Percentiles rank a stretch among this genome's conserved stretches.
Conservation (phyloP, 2,113 vertebrate species). For the Podarcis cretensis region DNA sequence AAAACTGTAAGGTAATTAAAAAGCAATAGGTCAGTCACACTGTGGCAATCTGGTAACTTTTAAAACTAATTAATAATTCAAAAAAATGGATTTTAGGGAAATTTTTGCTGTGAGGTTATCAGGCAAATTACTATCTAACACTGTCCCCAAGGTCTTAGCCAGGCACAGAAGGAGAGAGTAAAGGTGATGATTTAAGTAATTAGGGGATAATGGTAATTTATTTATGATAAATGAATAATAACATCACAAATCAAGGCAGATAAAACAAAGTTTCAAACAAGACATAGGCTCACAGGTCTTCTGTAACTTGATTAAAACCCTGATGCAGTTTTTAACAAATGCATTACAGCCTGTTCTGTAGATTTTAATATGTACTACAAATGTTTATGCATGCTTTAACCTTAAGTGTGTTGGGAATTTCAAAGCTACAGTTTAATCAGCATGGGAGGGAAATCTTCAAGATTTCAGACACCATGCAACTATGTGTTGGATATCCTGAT, state of each 20-base stretch:
- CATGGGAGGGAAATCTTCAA: background rate
- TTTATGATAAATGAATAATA: constrained; percentile 43
- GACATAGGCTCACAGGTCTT: constrained; percentile 14
- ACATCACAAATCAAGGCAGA: constrained; percentile 39
- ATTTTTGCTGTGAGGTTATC: constrained; percentile 40
- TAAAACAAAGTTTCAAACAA: constrained; percentile 49
- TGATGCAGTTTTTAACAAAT: constrained; percentile 10
- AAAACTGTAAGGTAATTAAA: constrained; percentile 74
- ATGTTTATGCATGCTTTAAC: constrained; percentile 42
- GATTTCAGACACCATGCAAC: background rate
- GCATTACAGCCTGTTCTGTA: constrained; percentile 39
- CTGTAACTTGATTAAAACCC: constrained; percentile 20
- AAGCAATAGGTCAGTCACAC: constrained; percentile 67
- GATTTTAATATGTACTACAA: constrained; percentile 24
- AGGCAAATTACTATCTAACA: background rate
- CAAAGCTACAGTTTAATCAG: background rate
- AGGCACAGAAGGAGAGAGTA: constrained; percentile 27
- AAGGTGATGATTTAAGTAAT: constrained; percentile 44
- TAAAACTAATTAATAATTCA: constrained; percentile 77
- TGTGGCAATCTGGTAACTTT: constrained; percentile 67
- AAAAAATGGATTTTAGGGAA: constrained; percentile 60
- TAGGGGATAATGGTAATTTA: constrained; percentile 34
- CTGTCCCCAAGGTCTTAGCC: constrained; percentile 49
- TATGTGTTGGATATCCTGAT: background rate
- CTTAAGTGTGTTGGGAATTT: constrained; percentile 5